Conservation (phyloP, 2,797 vertebrate genomes). For the Fratercula arctica region DNA sequence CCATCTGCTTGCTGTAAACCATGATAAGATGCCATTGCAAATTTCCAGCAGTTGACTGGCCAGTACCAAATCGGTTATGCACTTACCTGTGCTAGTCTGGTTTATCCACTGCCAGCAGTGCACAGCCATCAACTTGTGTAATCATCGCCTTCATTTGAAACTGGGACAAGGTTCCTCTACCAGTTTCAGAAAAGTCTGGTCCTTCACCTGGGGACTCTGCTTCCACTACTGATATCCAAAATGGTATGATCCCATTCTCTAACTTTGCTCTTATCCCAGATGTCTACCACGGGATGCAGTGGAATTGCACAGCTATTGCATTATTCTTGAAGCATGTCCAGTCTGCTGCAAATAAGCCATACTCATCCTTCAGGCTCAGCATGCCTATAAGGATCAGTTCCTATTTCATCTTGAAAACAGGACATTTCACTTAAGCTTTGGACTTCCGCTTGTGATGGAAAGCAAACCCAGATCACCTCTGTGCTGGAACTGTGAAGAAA, state of each 20-base stretch:
- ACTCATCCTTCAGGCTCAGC: not conserved
- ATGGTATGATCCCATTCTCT: not conserved
- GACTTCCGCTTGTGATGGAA: not conserved
- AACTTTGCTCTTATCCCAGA: not conserved
- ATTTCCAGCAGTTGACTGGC: not conserved
- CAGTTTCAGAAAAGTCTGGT: not conserved
- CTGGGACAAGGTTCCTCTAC: not conserved
- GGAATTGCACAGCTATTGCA: not conserved
- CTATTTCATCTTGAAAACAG: not conserved
- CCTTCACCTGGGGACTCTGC: not conserved
- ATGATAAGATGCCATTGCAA: not conserved
- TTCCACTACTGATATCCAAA: not conserved
- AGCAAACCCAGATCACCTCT: not conserved
- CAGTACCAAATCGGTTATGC: not conserved
- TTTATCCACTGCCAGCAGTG: not conserved
- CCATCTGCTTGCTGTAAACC: not conserved
- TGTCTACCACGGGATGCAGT: not conserved
- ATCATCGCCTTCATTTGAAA: not conserved
- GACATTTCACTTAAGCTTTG: not conserved
- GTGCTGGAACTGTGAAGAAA: not conserved
- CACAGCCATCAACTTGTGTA: not conserved
- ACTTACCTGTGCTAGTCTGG: not conserved
- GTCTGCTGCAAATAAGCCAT: not conserved
- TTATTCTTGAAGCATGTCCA: not conserved
- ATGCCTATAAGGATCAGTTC: not conserved